phyloP scores from a whole-genome alignment of 2,113 vertebrate genomes.

The Podarcis raffonei region DNA sequence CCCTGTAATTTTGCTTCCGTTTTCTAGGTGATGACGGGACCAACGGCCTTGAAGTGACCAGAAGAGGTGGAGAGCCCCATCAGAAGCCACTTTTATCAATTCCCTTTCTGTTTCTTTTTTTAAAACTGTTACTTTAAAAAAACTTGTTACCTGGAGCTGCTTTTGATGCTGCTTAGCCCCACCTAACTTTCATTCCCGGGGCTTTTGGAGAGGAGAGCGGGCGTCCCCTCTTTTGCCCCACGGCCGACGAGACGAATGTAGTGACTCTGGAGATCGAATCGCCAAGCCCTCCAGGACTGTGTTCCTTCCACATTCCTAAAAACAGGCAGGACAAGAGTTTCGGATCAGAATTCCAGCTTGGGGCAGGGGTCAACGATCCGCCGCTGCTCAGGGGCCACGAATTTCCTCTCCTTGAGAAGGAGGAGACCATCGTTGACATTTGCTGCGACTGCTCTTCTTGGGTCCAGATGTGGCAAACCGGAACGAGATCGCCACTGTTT shows the following conservation, averaged over 20 bases:
- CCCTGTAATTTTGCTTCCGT: not conserved
- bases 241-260: not conserved
- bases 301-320: not conserved
- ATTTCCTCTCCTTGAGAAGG: not conserved
- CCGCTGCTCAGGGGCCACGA: not conserved
- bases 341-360: not conserved
- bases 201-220: not conserved
- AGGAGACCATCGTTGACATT: too few relatives aligned
- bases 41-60: not conserved
- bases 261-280: not conserved
- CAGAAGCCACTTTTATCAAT: not conserved
- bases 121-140: not conserved
- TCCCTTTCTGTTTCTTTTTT: not conserved
- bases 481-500: not conserved
- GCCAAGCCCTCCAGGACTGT: not conserved
- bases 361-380: not conserved
- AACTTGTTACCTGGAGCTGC: not conserved
- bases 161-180: not conserved
- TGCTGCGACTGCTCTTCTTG: not conserved
- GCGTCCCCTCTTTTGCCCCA: not conserved
- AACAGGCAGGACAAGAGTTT: not conserved
- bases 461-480: not conserved
- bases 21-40: conserved; percentile 11
- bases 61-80: not conserved
- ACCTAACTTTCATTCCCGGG: too few relatives aligned